phyloP scores from a whole-genome alignment of 2,888 invertebrate species.

The Phorcus lineatus region DNA sequence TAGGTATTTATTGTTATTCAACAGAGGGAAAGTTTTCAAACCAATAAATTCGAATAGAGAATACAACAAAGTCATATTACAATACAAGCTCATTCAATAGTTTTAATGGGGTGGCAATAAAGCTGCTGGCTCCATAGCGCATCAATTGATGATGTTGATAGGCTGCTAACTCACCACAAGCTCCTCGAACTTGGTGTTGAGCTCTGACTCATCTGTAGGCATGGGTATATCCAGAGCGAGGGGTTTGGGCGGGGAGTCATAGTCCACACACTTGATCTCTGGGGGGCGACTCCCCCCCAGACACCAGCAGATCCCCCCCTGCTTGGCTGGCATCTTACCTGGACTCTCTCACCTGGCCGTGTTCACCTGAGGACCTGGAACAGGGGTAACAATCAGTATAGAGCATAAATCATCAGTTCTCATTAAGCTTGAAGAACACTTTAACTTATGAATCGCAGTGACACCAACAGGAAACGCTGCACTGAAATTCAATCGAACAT shows the following conservation, averaged over 20 bases:
- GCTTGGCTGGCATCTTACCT: conserved; percentile 21
- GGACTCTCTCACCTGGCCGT: neutral
- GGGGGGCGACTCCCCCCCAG: conserved; percentile 87
- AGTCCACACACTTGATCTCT: conserved; percentile 93
- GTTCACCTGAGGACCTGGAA: neutral
- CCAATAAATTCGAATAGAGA: too few species aligned
- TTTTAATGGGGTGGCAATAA: too few species aligned
- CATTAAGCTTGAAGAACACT: too few species aligned
- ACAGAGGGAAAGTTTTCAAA: too few species aligned
- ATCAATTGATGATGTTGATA: too few species aligned
- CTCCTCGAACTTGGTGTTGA: conserved; percentile 95
- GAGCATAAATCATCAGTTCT: too few species aligned
- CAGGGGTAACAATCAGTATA: neutral
- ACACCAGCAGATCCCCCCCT: conserved; percentile 74
- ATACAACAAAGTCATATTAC: too few species aligned
- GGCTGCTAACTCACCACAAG: conserved; percentile 84
- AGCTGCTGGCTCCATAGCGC: too few species aligned
- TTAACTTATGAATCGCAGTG: too few species aligned
- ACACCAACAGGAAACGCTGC: too few species aligned
- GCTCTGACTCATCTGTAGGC: conserved; percentile 90
- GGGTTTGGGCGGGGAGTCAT: conserved; percentile 77
- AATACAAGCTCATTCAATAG: too few species aligned
- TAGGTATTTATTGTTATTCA: neutral
- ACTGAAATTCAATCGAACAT: too few species aligned
- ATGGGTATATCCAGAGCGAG: conserved; percentile 86